Evolutionary conservation across 2,113 vertebrate species (phyloP), one percentile per base, ranked within the genome.

Genomic region (Jaculus jaculus): DNA sequence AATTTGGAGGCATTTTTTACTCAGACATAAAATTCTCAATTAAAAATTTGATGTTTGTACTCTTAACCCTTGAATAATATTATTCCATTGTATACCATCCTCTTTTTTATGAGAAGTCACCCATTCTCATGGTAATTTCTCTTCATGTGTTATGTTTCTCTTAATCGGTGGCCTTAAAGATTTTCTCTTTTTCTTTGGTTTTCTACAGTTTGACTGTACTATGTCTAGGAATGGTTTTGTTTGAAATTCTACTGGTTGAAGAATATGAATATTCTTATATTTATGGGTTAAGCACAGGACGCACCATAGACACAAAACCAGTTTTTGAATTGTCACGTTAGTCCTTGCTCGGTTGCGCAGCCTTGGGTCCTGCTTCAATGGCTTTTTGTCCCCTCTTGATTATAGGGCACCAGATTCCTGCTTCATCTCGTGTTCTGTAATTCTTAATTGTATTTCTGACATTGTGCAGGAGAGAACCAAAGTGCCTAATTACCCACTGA

Each of bases 381-480:
- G 65, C 60, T 42, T 54, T 54, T 54, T 54, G 7, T 51, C 3
- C 23, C 11, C 15, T 93, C 84, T 84, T 92, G 78, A 93, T 84
- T 72, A 77, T 37, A 65, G 73, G 71, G 82, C 82, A 79, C 42
- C 34, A 32, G 34, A 74, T 84, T 92, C 32, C 47, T 90, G 85
- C 71, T 90, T 85, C 78, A 71, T 42, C 69, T 28, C 89, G 65
- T 90, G 71, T 93, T 91, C 90, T 89, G 28, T 93, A 87, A 96
- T 95, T 93, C 94, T 93, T 91, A 94, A 95, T 94, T 96, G 82
- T 88, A 90, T 79, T 93, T 87, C 79, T 86, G 92, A 94, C 74
- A 90, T 83, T 75, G 66, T 75, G 7, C 47, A 73, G 65, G 66
- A 71, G 86, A 74, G 79, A 89, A 92, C 75, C 18, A 77, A 88